phyloP scores from a whole-genome alignment of 2,888 invertebrate species.

The Hypercompe scribonia region DNA sequence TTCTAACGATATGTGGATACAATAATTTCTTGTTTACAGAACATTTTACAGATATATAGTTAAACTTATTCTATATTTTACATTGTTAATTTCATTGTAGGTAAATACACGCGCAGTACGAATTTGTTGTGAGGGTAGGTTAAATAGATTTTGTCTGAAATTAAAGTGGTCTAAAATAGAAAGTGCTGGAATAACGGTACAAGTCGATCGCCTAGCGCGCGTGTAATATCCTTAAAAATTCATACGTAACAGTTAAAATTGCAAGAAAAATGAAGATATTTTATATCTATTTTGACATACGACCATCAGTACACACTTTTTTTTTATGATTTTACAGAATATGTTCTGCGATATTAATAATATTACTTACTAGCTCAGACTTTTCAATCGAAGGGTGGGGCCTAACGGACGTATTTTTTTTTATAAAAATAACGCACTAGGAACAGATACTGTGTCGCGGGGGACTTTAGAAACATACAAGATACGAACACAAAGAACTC shows the following conservation, averaged over 20 bases:
- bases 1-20: constrained; percentile 39
- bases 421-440: no score
- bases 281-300: neutral
- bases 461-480: no score
- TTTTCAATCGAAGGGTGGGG: neutral
- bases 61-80: constrained; percentile 24
- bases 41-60: constrained; percentile 22
- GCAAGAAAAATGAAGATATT: constrained; percentile 13
- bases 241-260: constrained; percentile 39
- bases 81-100: constrained; percentile 25
- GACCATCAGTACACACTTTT: neutral
- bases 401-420: neutral
- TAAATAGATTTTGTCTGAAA: neutral
- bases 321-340: neutral
- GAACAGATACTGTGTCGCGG: no score
- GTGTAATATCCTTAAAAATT: constrained; percentile 28
- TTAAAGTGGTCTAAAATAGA: neutral
- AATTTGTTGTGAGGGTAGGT: neutral
- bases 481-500: no score
- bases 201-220: neutral
- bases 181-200: neutral
- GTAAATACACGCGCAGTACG: constrained; percentile 10
- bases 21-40: constrained; percentile 25
- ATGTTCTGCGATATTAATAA: neutral
- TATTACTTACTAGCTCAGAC: neutral